Base-by-base conservation (phyloP, 1,140 invertebrate genomes). In the Trichonephila clavipes region DNA sequence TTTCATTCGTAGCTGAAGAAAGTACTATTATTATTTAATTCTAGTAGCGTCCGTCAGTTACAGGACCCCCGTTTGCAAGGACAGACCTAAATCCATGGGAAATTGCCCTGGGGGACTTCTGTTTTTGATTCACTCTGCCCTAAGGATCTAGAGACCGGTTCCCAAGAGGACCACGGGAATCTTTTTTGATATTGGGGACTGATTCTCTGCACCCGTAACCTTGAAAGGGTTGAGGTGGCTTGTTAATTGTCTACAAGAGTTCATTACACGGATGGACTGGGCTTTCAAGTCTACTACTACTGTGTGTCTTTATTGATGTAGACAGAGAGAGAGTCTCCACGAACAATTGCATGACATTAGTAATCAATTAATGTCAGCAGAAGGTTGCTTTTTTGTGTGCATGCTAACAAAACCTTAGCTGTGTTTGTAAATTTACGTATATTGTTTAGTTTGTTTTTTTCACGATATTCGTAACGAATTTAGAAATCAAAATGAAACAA, bases 11-110 rank as follows among this genome's bases (percentile, higher is more conserved):
- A 18, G 8, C 8, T 18, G 28, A 62, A 90, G 44, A 87, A 28
- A 72, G 10, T 59, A 28, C 62, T 59, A 92, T 92, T 87, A 92
- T 72, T 87, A 72, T 92, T 77, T 92, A 92, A 92, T 92, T 92
- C 91, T 86, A n/a, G 82, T 61, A 44, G 40, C 51, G 83, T 87
- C 83, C 51, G 83, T 87, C 83, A 69, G 34, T 58, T 24, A 19
- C 24, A n/a, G 59, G 89, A 69, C 64, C 24, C 81, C 81, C 61
- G 24, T 87, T 69, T 51, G 58, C 82, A 87, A 87, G 85, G 85
- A 87, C 83, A 77, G 64, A 59, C 40, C 40, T 19, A 85, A 92
- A 83, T 81, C 61, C 81, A 92, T 92, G 91, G 91, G 91, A 92
- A 92, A 87, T 87, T 34, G 82, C 91, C 91, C 83, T 34, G 34